Percentiles rank a stretch among this genome's conserved stretches.
Conservation (phyloP, 2,797 vertebrate species). For the Anabacerthia variegaticeps region DNA sequence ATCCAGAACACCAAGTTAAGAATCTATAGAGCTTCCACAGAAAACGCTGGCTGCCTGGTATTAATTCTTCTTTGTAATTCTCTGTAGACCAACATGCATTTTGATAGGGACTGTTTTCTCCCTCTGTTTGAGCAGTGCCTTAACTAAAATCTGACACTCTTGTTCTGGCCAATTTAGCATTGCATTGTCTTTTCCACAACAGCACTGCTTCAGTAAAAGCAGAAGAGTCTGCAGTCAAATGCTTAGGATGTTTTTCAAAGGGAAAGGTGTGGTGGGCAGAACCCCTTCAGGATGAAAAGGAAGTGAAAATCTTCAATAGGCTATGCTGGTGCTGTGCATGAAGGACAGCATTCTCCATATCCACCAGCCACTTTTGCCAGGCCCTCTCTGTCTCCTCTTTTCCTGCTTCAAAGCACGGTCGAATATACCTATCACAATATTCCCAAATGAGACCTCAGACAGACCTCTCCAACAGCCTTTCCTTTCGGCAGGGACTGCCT, state of each 20-base stretch:
- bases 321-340: neutral
- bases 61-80: neutral
- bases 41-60: neutral
- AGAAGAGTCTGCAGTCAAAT: neutral
- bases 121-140: neutral
- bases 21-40: neutral
- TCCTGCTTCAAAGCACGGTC: neutral
- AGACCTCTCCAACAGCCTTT: neutral
- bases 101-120: neutral
- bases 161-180: neutral
- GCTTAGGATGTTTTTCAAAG: neutral
- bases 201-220: neutral
- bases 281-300: neutral
- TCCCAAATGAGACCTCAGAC: neutral
- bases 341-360: neutral
- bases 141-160: neutral
- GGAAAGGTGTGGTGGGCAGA: neutral
- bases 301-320: neutral
- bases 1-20: neutral
- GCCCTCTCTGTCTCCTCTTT: neutral
- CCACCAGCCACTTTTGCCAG: too few species aligned
- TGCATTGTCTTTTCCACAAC: neutral
- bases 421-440: rapidly evolving
- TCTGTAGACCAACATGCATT: neutral
- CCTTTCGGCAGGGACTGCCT: neutral